phyloP scores from a whole-genome alignment of 2,888 invertebrate genomes.

The Cantharis nigra region DNA sequence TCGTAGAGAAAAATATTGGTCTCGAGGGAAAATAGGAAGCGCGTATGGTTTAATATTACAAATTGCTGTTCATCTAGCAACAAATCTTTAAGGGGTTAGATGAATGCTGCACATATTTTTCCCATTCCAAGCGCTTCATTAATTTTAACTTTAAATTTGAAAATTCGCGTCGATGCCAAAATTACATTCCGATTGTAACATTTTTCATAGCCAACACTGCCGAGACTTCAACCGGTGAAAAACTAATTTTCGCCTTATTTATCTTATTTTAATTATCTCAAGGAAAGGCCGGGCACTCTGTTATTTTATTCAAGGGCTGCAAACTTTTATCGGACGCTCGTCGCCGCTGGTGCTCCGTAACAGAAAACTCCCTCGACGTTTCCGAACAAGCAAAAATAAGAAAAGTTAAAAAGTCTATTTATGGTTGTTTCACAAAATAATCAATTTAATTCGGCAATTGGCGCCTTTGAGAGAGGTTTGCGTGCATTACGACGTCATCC shows the following conservation, averaged over 20 bases:
- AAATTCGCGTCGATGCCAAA: neutral
- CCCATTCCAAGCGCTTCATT: neutral
- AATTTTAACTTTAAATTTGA: neutral
- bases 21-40: conserved; percentile 5
- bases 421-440: neutral
- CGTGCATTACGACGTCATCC: too few species aligned
- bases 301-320: neutral
- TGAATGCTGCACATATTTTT: neutral
- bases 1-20: conserved; percentile 18
- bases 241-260: neutral
- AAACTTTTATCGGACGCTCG: neutral
- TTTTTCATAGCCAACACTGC: neutral
- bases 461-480: too few species aligned
- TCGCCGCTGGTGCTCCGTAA: neutral
- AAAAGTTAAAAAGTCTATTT: neutral
- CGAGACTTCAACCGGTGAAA: neutral
- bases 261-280: neutral
- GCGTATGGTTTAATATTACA: conserved; percentile 25
- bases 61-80: conserved; percentile 18
- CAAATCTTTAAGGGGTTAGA: conserved; percentile 15
- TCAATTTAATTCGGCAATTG: neutral
- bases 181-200: neutral
- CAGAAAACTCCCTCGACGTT: neutral
- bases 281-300: neutral
- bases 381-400: neutral